Base-by-base conservation (phyloP, 1,140 invertebrate genomes). In the Stegodyphus mimosarum region DNA sequence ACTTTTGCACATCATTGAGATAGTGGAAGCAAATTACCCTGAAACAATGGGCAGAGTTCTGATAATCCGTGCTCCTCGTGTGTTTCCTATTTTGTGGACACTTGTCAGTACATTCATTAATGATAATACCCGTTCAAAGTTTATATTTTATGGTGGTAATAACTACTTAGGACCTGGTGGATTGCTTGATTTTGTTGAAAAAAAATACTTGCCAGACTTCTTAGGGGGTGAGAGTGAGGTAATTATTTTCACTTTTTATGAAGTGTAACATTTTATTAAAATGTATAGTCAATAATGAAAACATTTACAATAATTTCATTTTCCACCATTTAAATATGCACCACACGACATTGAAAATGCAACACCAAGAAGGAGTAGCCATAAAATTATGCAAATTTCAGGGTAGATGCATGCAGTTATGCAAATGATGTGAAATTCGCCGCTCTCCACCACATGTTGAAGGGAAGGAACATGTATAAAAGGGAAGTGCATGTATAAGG, bases 51-150 rank as follows among this genome's bases (percentile, higher is more conserved):
- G 96, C 15, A 91, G 94, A 64, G 95, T 97, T 72, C 92, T 97
- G 49, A 96, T 98, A 87, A 95, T 96, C 78, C 92, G 96, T 87
- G 96, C 96, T 51, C 96, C 96, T 2, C 92, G 97, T 87, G 96
- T 98, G 69, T 99, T 99, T 90, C 97, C 97, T 1, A 97, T 99
- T 84, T 92, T 98, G n/a, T 99, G 97, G 97, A 98, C 97, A 0
- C 93, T 99, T 70, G 95, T 99, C 76, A 96, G 95, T 89, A 96
- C 96, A n/a, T 98, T 99, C 90, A 99, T 99, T 88, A 97, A 98
- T 92, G 97, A 98, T 90, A 96, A 96, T 88, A 99, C 97, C 0
- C 93, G 97, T 86, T 95, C 95, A 81, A 99, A 99, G 91, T 98
- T 99, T 90, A 92, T 98, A 90, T 96, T 98, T 89, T 97, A 96